Evolutionary conservation across 2,888 invertebrate genomes (phyloP), one percentile per base, ranked within the genome.

Genomic region (Craniophora ligustri): DNA sequence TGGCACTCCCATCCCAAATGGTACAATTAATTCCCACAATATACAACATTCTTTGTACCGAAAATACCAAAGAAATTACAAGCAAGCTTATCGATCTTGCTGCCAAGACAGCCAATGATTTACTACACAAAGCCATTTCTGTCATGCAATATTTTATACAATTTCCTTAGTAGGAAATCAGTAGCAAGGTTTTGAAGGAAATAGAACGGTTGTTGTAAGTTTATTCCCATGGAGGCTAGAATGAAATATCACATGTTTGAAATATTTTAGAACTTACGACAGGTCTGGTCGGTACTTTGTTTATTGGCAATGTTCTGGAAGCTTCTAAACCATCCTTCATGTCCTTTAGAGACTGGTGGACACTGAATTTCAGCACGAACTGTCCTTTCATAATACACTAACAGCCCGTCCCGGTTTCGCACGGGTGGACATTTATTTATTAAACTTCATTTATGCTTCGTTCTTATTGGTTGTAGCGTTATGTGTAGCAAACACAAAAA

Each of bases 131-230:
- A 65, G 47, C 60, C 41, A 65, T 60, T 65, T 40, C 47, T 65
- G 30, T 47, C 60, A 58, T 51, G 31, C 48, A 51, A 64, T 67
- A 64, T 59, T 63, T 67, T 53, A 64, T 56, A 67, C 68, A 67
- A 67, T 68, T 56, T 67, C 67, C 60, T 60, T 64, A 14, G 46
- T 38, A 42, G 65, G 60, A 67, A 67, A 67, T 65, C 60, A 68
- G 49, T 31, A 26, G 14, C n/a, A 34, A 40, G 10, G 48, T 42
- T 34, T n/a, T 50, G 21, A 31, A 49, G 59, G 51, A 67, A 50
- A 67, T 67, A 46, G 60, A 55, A 46, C 21, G 18, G 11, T 23
- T 10, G 2, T n/a, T 26, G n/a, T n/a, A 31, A 47, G n/a, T 47
- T 38, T 39, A 56, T 67, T 44, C 60, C 64, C 47, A 45, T 49